Evolutionary conservation across 2,888 invertebrate genomes (phyloP), one percentile per base, ranked within the genome.

Genomic region (Eumerus sabulonum): DNA sequence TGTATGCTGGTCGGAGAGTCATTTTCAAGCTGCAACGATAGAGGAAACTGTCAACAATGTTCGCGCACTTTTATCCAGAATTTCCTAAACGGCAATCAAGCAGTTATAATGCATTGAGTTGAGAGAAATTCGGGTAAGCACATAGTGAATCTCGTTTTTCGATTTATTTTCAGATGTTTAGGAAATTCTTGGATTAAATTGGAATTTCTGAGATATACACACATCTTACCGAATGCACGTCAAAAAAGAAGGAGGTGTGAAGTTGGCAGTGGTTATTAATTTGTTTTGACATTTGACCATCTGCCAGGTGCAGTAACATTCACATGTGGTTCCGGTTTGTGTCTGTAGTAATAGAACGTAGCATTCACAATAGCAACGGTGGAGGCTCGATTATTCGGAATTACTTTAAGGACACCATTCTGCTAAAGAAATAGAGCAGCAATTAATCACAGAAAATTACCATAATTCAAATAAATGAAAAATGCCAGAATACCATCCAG

Each of bases 1-100:
- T 94, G 88, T 95, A 95, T 82, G 95, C 94, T 85, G 97, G 97
- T 90, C 95, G 92, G 88, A 96, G 96, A 88, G 96, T 95, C 95
- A 95, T 95, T 90, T 91, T 94, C 84, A 89, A 86, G 87, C 89
- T 86, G 88, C 9, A 35, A 42, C 53, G 11, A 5, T 36, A 45
- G 56, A 40, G 36, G 9, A 16, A 51, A 82, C 72, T 84, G 83
- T 82, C 82, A 84, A 85, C 83, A 85, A 83, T 63, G 68, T 83
- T 82, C 40, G 18, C 11, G 17, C 7, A 11, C 9, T 3, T 18
- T 19, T 62, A 16, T 18, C 11, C 17, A 48, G 59, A 44, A 84
- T 84, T 85, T 60, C 45, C 42, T 9, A 60, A 72, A 76, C 45
- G 38, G 0, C 1, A 47, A 35, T 44, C 5, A 38, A 62, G n/a